These are phyloP conservation scores for Macrophya alboannulata DNA, from an alignment of 2,888 invertebrate genomes.

Conservation along the genomic window DNA sequence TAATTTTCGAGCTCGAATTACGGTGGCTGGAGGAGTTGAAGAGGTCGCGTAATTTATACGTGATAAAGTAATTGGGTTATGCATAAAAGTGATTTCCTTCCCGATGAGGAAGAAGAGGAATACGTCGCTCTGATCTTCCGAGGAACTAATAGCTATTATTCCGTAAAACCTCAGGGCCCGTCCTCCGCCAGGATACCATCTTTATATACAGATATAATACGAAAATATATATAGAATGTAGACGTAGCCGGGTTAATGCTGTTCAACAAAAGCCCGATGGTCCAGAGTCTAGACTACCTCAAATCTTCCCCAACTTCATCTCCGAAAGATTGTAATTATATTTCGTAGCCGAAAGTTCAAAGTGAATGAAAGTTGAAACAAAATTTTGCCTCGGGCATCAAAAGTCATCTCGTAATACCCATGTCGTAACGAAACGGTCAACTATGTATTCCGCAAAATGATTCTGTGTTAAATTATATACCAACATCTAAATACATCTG, in stretches of 20 bases:
- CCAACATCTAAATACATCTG: not conserved
- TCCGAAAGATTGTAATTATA: constrained; percentile 71
- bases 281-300: constrained; percentile 64
- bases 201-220: constrained; percentile 9
- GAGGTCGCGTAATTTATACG: constrained; percentile 44
- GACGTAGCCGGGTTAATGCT: constrained; percentile 62
- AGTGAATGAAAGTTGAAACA: constrained; percentile 74
- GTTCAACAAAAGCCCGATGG: constrained; percentile 68
- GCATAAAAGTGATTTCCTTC: constrained; percentile 34
- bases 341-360: constrained; percentile 68
- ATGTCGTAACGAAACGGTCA: not conserved
- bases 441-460: constrained; percentile 14
- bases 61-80: constrained; percentile 38
- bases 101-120: not conserved
- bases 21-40: constrained; percentile 38
- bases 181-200: constrained; percentile 12
- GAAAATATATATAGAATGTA: not conserved
- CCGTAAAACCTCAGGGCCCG: constrained; percentile 28
- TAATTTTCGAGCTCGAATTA: constrained; percentile 37
- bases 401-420: constrained; percentile 9
- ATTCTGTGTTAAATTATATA: constrained; percentile 1
- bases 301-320: constrained; percentile 61
- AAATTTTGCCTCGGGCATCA: constrained; percentile 66
- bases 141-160: constrained; percentile 48
- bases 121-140: constrained; percentile 32